phyloP scores from a whole-genome alignment of 2,888 invertebrate species.

The Trachelus iudaicus region DNA sequence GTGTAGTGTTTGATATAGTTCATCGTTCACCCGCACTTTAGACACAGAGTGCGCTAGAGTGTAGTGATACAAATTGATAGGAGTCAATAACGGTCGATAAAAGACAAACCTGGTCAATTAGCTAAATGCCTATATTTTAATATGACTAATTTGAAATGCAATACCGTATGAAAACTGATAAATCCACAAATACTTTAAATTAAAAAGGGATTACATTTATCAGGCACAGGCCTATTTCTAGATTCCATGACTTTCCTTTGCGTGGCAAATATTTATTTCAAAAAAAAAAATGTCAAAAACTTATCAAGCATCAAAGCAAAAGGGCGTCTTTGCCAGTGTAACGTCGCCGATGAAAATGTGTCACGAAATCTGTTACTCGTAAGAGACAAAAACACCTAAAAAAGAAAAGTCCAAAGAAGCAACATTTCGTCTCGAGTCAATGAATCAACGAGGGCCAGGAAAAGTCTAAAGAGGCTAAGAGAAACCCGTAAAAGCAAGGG shows the following conservation, averaged over 20 bases:
- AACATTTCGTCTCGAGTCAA: background rate
- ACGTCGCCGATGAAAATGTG: background rate
- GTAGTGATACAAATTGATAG: background rate
- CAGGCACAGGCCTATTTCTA: background rate
- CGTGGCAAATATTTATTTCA: background rate
- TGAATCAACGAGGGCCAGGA: background rate
- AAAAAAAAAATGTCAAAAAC: too few relatives aligned
- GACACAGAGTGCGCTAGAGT: background rate
- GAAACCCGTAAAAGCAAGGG: background rate
- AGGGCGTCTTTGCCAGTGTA: background rate
- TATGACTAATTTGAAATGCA: background rate
- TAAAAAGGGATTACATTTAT: background rate
- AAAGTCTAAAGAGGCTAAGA: background rate
- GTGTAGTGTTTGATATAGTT: background rate
- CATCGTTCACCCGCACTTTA: background rate
- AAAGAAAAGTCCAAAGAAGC: background rate
- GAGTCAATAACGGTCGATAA: background rate
- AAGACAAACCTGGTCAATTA: background rate
- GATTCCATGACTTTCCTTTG: background rate
- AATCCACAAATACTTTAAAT: background rate
- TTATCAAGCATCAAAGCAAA: background rate
- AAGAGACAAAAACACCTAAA: background rate
- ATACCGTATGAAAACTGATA: background rate
- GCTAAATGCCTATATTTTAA: background rate
- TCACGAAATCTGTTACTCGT: background rate